Evolutionary conservation across 2,888 invertebrate genomes (phyloP), one percentile per base, ranked within the genome.

Genomic region (Horisme vitalbata): DNA sequence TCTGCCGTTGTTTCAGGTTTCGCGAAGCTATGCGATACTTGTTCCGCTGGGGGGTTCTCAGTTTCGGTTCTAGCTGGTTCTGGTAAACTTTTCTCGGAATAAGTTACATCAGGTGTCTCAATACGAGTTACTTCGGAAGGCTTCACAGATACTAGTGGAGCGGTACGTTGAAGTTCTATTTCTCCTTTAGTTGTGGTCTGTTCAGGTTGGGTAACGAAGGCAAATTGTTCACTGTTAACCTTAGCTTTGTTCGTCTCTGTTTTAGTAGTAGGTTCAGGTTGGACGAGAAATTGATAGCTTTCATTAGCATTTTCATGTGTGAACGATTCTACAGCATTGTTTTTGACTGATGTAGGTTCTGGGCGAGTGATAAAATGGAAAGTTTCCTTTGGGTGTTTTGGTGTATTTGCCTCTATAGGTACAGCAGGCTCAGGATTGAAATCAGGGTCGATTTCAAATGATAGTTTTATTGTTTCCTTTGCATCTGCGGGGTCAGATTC

Each of bases 1-100:
- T 46, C 49, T 1, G 33, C 45, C 45, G 18, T 49, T 1, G 27
- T 6, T 30, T 49, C 28, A 5, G 48, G 43, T 39, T 48, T 38
- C 3, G 45, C 13, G n/a, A 44, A 50, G 37, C 41, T 48, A 11
- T 50, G 46, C 0, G 41, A 32, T 27, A 39, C 12, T 21, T 18
- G 18, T 27, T 33, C 27, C 13, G 6, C 9, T 13, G 11, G 6
- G 5, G 5, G 6, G 20, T 20, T 20, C n/a, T n/a, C n/a, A 23
- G n/a, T n/a, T 23, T 23, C 6, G 13, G 11, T n/a, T 36, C 18
- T n/a, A 9, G 38, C 28, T 34, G 14, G 5, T 4, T 8, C 15
- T n/a, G n/a, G n/a, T n/a, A n/a, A n/a, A n/a, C 6, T 39, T 30
- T 12, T 21, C 10, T 39, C 38, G 1, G 24, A 18, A 9, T 30